Evolutionary conservation across 2,113 vertebrate species (phyloP), one percentile per base, ranked within the genome.

Genomic region (Dascyllus trimaculatus): DNA sequence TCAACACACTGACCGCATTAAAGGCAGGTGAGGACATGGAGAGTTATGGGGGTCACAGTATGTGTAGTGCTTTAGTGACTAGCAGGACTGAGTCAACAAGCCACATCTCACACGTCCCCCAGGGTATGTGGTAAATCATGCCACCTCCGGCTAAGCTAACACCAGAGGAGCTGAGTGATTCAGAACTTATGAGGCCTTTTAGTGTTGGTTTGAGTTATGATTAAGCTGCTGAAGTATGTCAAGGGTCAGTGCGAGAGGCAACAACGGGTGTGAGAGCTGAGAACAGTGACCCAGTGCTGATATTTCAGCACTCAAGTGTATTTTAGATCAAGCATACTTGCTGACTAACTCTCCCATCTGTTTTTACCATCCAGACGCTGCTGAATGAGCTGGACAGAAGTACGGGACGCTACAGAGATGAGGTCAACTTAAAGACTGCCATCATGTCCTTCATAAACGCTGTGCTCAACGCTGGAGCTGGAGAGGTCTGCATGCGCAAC

Each of bases 361-460:
- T 61, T 49, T 53, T 25, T 18, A 26, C 11, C 25, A 15, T 17
- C 4, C 69, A 99, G 98, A 96, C 96, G 0, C 86, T 99, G 83
- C 89, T 99, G 89, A 98, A 97, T 0, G 97, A 99, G 85, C 92
- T 99, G 53, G 98, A 99, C 90, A 93, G 94, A 81, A 99, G 97
- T 71, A 95, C 96, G 64, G 98, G 98, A 8, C 95, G 95, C 65
- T 99, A 99, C 89, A 93, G 96, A 80, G 98, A 99, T 19, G 98
- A 99, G 92, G 98, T 99, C 74, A 99, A 96, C 88, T 92, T 99
- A 74, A 99, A 99, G 94, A 99, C 98, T 1, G 97, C 98, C 88
- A 98, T 98, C 88, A 99, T 99, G 97, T 99, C 97, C 84, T 99
- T 99, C 90, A 99, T 99, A 93, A 99, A 99, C 0, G 98, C 98